Evolutionary conservation across 2,888 invertebrate species (phyloP).

Genomic region (Diaperis boleti): DNA sequence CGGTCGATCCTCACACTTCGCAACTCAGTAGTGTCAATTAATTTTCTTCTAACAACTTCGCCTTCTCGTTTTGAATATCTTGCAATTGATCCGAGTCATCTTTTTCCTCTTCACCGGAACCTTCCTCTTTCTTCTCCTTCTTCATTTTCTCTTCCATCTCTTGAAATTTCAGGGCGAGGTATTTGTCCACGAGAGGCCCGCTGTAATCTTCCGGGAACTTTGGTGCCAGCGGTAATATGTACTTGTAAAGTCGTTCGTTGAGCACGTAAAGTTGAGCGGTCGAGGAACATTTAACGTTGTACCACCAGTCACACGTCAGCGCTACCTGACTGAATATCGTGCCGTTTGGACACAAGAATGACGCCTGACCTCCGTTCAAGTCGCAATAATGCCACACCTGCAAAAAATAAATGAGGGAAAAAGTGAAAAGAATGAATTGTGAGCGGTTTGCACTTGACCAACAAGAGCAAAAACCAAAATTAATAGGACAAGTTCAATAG

Average conservation of each 20-base stretch:
- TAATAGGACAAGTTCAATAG: slow-evolving; percentile 6
- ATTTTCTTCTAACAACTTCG: slow-evolving; percentile 25
- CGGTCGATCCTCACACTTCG: too few species aligned
- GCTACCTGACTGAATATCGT: slow-evolving; percentile 92
- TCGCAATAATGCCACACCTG: slow-evolving; percentile 95
- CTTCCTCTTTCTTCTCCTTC: slow-evolving; percentile 73
- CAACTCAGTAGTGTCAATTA: too few species aligned
- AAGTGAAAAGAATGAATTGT: not conserved
- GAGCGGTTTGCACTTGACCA: too few species aligned
- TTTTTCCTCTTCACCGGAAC: slow-evolving; percentile 54
- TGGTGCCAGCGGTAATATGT: slow-evolving; percentile 86
- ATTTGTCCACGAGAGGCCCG: slow-evolving; percentile 89
- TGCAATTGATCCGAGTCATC: slow-evolving; percentile 46
- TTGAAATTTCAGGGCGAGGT: slow-evolving; percentile 83
- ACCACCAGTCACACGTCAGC: slow-evolving; percentile 94
- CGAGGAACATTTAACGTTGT: slow-evolving; percentile 87
- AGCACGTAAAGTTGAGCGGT: slow-evolving; percentile 88
- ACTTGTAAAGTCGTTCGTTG: slow-evolving; percentile 90
- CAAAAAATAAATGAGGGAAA: slow-evolving; percentile 38
- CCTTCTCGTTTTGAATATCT: slow-evolving; percentile 32
- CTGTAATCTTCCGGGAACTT: slow-evolving; percentile 92
- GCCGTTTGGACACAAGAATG: slow-evolving; percentile 90
- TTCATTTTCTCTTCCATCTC: slow-evolving; percentile 88
- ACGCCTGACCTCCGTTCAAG: slow-evolving; percentile 89
- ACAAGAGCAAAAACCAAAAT: too few species aligned